phyloP scores from a whole-genome alignment of 2,113 vertebrate species.

The Synodontis membranacea region DNA sequence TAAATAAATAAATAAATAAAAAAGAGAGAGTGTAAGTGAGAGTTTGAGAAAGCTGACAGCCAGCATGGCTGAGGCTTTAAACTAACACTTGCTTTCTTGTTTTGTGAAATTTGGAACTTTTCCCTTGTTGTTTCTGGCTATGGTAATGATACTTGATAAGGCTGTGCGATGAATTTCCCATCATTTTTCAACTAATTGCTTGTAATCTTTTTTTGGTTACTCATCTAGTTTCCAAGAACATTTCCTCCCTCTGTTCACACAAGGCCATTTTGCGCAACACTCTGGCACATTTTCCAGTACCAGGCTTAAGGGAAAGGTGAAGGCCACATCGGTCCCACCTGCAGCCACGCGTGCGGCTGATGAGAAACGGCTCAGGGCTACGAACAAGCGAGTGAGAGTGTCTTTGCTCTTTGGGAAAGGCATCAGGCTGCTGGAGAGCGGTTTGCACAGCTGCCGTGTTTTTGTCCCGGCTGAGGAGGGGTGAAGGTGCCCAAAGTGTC shows the following conservation, averaged over 20 bases:
- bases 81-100: not conserved
- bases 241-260: conserved; percentile 53
- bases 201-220: conserved; percentile 48
- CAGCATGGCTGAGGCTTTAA: not conserved
- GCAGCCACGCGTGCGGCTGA: conserved; percentile 52
- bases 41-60: not conserved
- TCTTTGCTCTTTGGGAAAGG: not conserved
- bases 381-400: conserved; percentile 30
- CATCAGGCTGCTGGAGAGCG: conserved; percentile 51
- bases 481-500: conserved; percentile 27
- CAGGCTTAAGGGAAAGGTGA: conserved; percentile 32
- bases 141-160: not conserved
- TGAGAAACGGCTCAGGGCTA: conserved; percentile 58
- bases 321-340: conserved; percentile 48
- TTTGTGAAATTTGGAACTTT: not conserved
- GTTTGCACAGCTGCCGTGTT: conserved; percentile 66
- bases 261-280: conserved; percentile 32
- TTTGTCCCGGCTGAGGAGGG: conserved; percentile 42
- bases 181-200: not conserved
- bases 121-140: not conserved
- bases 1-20: too few relatives aligned
- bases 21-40: too few relatives aligned
- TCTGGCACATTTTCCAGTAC: conserved; percentile 21
- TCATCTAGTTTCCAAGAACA: conserved; percentile 58
- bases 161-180: not conserved